phyloP scores from a whole-genome alignment of 2,113 vertebrate species.

The Dascyllus trimaculatus region DNA sequence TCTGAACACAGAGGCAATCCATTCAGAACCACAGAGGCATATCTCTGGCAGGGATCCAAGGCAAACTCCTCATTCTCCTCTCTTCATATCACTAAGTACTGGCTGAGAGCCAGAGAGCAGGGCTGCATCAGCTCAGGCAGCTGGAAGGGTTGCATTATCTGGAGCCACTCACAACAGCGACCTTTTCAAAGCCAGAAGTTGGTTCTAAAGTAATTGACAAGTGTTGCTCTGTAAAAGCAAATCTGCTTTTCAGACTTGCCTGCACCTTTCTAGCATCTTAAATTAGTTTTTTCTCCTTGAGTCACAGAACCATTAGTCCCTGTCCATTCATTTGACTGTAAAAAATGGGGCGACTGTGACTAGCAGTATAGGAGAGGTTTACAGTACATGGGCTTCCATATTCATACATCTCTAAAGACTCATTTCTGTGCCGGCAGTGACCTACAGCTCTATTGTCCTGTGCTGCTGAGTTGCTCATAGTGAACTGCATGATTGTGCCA shows the following conservation, averaged over 20 bases:
- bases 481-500: slow-evolving; percentile 18
- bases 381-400: slow-evolving; percentile 37
- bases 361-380: slow-evolving; percentile 24
- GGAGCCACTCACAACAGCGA: slow-evolving; percentile 65
- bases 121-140: slow-evolving; percentile 59
- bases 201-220: slow-evolving; percentile 71
- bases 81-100: slow-evolving; percentile 69
- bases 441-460: slow-evolving; percentile 31
- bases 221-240: slow-evolving; percentile 70
- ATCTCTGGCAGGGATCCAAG: slow-evolving; percentile 71
- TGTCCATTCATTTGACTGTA: slow-evolving; percentile 48
- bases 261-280: slow-evolving; percentile 25
- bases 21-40: slow-evolving; percentile 69
- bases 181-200: slow-evolving; percentile 55
- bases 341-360: slow-evolving; percentile 15
- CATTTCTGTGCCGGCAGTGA: slow-evolving; percentile 13
- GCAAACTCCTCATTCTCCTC: slow-evolving; percentile 73
- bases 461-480: slow-evolving; percentile 45
- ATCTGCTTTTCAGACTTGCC: slow-evolving; percentile 46
- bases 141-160: slow-evolving; percentile 57
- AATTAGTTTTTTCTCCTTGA: slow-evolving; percentile 1
- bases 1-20: slow-evolving; percentile 64
- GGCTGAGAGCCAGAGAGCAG: slow-evolving; percentile 63
- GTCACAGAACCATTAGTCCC: slow-evolving; percentile 36
- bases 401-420: slow-evolving; percentile 41